Conservation (phyloP, 2,888 invertebrate species). For the Tetanocera ferruginea region DNA sequence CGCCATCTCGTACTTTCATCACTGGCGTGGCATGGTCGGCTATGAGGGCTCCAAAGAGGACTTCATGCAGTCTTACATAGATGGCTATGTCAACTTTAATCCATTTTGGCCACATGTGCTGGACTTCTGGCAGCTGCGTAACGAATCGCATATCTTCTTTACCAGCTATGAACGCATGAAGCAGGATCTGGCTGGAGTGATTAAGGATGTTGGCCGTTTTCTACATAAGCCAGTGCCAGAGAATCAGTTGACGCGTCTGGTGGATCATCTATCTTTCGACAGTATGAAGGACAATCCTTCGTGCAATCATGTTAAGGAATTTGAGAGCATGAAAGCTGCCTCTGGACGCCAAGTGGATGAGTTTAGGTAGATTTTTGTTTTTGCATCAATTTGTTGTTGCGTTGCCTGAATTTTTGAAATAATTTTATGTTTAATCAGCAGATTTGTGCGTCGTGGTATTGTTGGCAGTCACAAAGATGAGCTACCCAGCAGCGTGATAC, state of each 20-base stretch:
- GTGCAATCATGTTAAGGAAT: constrained; percentile 65
- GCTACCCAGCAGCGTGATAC: constrained; percentile 56
- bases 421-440: constrained; percentile 36
- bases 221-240: constrained; percentile 50
- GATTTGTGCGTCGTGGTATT: constrained; percentile 66
- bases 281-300: constrained; percentile 66
- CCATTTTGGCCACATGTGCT: constrained; percentile 66
- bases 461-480: constrained; percentile 67
- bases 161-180: constrained; percentile 67
- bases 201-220: constrained; percentile 59
- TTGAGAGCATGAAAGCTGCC: constrained; percentile 65
- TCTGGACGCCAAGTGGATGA: constrained; percentile 62
- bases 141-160: constrained; percentile 61
- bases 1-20: constrained; percentile 84
- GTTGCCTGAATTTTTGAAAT: not conserved
- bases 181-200: constrained; percentile 55
- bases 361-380: constrained; percentile 55
- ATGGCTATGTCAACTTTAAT: constrained; percentile 62
- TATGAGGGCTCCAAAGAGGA: constrained; percentile 62
- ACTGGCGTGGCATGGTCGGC: constrained; percentile 65
- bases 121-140: constrained; percentile 65
- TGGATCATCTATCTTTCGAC: constrained; percentile 64
- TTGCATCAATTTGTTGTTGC: not conserved
- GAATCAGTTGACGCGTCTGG: constrained; percentile 55
- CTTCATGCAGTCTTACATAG: constrained; percentile 63